Conservation (phyloP, 1,140 invertebrate species). For the Mamestra configurata region DNA sequence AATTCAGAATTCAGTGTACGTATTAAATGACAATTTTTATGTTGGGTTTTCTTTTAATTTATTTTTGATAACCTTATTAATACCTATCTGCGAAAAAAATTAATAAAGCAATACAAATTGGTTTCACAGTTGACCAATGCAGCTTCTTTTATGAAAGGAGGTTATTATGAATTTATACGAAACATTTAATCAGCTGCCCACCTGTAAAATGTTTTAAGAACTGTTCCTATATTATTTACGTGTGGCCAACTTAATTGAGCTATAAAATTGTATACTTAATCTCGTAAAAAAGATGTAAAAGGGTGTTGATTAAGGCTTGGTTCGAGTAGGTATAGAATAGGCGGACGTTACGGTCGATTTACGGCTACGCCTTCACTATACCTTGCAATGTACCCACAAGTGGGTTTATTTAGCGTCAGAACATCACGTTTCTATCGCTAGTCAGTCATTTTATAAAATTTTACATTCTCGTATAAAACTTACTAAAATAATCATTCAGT, state of each 20-base stretch:
- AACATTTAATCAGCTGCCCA: neutral
- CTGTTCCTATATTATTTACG: conserved; percentile 1
- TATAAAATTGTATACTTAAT: conserved; percentile 27
- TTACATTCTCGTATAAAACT: too few relatives aligned
- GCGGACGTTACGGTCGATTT: conserved; percentile 36
- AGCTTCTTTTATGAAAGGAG: neutral
- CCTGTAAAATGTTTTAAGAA: conserved; percentile 4
- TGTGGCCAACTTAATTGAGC: conserved; percentile 16
- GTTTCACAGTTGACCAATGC: too few relatives aligned
- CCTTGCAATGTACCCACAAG: neutral
- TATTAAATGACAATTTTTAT: neutral
- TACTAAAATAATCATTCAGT: too few relatives aligned
- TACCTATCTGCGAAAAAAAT: too few relatives aligned
- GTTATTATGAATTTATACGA: neutral
- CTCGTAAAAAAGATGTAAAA: conserved; percentile 46
- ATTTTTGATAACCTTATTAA: neutral
- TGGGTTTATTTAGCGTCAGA: neutral
- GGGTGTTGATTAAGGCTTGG: conserved; percentile 41
- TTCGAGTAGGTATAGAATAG: conserved; percentile 25
- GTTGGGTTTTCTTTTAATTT: conserved; percentile 26
- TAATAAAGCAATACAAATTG: too few relatives aligned
- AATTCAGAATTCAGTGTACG: neutral
- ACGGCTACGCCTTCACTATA: conserved; percentile 10
- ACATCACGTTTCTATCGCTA: neutral
- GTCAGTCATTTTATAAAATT: neutral